A percentile compares a stretch with the other conserved stretches of the same genome.
Evolutionary conservation across 2,797 vertebrate genomes (phyloP).

Genomic region (Bradypodion pumilum): DNA sequence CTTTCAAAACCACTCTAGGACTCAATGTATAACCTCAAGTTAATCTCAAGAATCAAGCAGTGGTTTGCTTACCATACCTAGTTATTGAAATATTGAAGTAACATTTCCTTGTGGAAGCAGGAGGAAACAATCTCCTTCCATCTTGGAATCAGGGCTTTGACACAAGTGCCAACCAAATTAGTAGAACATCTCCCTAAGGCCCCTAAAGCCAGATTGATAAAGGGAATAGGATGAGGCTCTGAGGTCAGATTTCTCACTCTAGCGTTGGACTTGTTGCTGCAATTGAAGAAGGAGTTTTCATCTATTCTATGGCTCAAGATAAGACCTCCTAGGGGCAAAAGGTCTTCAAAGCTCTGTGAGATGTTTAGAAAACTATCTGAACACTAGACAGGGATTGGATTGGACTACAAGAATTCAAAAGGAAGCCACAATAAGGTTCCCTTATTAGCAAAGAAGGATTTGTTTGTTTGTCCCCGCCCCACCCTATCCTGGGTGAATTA

Average conservation of each 20-base stretch:
- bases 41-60: background rate
- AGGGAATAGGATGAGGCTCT: background rate
- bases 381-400: background rate
- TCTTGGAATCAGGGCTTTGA: too few species aligned
- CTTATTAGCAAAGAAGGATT: background rate
- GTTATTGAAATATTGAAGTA: background rate
- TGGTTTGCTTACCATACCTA: background rate
- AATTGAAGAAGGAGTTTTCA: background rate
- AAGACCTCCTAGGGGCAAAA: background rate
- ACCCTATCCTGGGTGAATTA: slow-evolving; percentile 25
- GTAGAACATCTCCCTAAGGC: too few species aligned
- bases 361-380: background rate
- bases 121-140: too few species aligned
- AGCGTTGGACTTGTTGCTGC: background rate
- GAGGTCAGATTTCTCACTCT: background rate
- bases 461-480: background rate
- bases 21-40: background rate
- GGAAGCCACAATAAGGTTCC: background rate
- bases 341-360: background rate
- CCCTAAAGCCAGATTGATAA: background rate
- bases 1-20: background rate
- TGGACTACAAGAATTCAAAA: background rate
- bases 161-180: too few species aligned
- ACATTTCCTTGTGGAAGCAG: too few species aligned
- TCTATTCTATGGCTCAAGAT: background rate